Percentiles rank a stretch among this genome's conserved stretches.
phyloP scores from a whole-genome alignment of 2,888 invertebrate genomes.

The Sphaerophoria taeniata region DNA sequence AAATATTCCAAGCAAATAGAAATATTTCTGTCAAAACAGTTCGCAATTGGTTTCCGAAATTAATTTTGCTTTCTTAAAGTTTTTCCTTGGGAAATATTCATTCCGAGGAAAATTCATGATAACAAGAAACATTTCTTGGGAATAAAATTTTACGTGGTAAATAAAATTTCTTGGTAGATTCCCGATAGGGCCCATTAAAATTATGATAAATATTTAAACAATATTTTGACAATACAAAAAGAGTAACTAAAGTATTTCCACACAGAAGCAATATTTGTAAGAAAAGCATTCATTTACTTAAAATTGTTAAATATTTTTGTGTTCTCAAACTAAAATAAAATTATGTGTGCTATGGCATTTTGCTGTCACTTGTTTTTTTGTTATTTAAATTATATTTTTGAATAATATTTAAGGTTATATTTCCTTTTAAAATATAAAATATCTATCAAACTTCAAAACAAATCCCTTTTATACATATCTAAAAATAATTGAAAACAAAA shows the following conservation, averaged over 20 bases:
- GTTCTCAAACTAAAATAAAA: slow-evolving; percentile 30
- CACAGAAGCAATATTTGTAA: slow-evolving; percentile 46
- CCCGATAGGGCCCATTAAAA: too few species aligned
- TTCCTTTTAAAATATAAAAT: slow-evolving; percentile 52
- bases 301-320: not conserved
- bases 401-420: slow-evolving; percentile 1
- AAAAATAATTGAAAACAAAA: slow-evolving; percentile 2
- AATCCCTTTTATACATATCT: slow-evolving; percentile 72
- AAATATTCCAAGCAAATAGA: too few species aligned
- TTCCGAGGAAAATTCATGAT: too few species aligned
- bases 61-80: too few species aligned
- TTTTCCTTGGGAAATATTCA: too few species aligned
- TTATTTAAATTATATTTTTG: not conserved
- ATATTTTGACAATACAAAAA: slow-evolving; percentile 68
- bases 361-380: slow-evolving; percentile 2
- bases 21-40: too few species aligned
- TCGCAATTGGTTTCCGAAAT: too few species aligned
- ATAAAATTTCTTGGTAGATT: too few species aligned
- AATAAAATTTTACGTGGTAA: too few species aligned
- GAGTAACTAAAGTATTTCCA: slow-evolving; percentile 51
- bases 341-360: slow-evolving; percentile 49
- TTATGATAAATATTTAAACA: slow-evolving; percentile 69
- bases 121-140: too few species aligned
- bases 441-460: slow-evolving; percentile 42
- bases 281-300: not conserved